phyloP scores from a whole-genome alignment of 2,888 invertebrate genomes.

The Eupithecia inturbata region DNA sequence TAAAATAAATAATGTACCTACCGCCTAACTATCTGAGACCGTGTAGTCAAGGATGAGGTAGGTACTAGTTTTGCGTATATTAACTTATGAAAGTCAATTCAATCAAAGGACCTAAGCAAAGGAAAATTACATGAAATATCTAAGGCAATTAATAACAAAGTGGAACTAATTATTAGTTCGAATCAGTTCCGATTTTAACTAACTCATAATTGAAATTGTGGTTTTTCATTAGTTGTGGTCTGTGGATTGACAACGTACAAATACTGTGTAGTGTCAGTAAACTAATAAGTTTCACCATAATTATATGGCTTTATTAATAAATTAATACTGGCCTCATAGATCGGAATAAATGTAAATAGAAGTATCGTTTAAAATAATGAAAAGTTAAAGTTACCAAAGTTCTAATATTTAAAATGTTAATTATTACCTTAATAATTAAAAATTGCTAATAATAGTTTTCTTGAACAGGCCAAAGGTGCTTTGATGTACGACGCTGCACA shows the following conservation, averaged over 20 bases:
- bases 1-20: background rate
- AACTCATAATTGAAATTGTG: slow-evolving; percentile 8
- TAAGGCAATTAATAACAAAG: slow-evolving; percentile 9
- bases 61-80: background rate
- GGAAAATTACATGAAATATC: slow-evolving; percentile 7
- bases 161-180: slow-evolving; percentile 5
- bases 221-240: slow-evolving; percentile 1
- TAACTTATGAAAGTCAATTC: background rate
- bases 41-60: background rate
- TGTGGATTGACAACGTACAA: background rate
- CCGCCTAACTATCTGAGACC: background rate
- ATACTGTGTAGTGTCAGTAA: background rate
- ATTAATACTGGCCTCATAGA: too few relatives aligned
- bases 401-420: too few relatives aligned
- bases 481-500: slow-evolving; percentile 97
- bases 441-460: background rate
- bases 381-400: background rate
- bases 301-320: too few relatives aligned
- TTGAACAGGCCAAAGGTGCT: slow-evolving; percentile 92
- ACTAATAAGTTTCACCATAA: background rate
- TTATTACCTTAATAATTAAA: too few relatives aligned
- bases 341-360: background rate
- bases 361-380: background rate
- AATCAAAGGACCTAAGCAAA: slow-evolving; percentile 2
- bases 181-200: slow-evolving; percentile 8